Evolutionary conservation across 1,140 invertebrate species (phyloP), one percentile per base, ranked within the genome.

Genomic region (Xylocopa sonorina): DNA sequence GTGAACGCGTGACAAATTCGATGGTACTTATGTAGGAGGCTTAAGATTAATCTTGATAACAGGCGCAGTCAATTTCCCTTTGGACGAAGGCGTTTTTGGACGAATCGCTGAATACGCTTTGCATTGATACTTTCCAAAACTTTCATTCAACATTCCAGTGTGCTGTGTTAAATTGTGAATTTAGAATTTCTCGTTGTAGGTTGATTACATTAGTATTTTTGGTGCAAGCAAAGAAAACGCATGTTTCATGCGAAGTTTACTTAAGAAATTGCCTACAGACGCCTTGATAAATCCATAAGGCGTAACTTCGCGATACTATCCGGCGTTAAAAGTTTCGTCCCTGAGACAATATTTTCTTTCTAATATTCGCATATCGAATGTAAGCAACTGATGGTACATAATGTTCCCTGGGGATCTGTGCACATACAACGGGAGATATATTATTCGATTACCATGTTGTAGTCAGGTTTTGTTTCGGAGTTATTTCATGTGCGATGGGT

Each of bases 371-470:
- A 3, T 38, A 29, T 50, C 1, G 34, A 38, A 69, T 16, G 48
- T 57, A 43, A 71, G 5, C 53, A 29, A 10, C 2, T 21, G 53
- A 32, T 58, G 16, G n/a, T n/a, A n/a, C n/a, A 46, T 1, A 32
- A 29, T 18, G 34, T 16, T 14, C 29, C 14, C 2, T 3, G n/a
- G 16, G 50, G 5, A 51, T 2, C 21, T 2, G 21, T 7, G 48
- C 7, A 7, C 7, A 24, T 16, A 12, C 32, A 41, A 21, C 14
- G 4, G 14, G 16, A 57, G 27, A 53, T 53, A 68, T 58, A 64
- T 41, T 63, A 66, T 80, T 63, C 62, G 27, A 50, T 80, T 82
- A 55, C 14, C 4, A n/a, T 10, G 21, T 27, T 0, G 10, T 0
- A 1, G 14, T 38, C 1, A n/a, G 7, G 24, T 48, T 24, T 14